Base-by-base conservation (phyloP, 2,113 vertebrate species). In the Trinectes maculatus region DNA sequence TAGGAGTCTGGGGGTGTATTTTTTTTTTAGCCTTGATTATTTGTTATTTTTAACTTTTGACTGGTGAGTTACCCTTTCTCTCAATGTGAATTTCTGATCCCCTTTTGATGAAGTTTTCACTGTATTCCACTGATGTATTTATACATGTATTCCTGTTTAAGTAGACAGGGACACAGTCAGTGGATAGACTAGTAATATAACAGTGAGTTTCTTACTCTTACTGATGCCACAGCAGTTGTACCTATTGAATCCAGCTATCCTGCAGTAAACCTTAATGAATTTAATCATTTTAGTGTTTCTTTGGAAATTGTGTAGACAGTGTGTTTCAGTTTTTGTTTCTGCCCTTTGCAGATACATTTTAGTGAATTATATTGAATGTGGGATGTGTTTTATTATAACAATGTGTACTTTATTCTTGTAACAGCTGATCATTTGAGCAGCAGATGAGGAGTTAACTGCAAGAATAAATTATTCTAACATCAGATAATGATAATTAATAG, bases 361-460 rank as follows among this genome's bases (percentile, higher is more conserved):
- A 44, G 40, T 40, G 28, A 11, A 68, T 37, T 36, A 7, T 11
- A 29, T 43, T 26, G 11, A 52, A 34, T 58, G 10, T 36, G 15
- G 22, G 34, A 21, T 39, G 4, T 55, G 16, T 33, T 49, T 56
- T 3, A 26, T 19, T 46, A 15, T 22, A 18, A 18, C 36, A 5
- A 42, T 43, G 5, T 75, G 2, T 46, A 9, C 29, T 13, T 64
- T 52, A 10, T 33, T 49, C 42, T 12, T n/a, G 13, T 9, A n/a
- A 57, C 36, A 33, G 13, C 24, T 49, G 47, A 71, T 22, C 22
- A 52, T 59, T 33, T 58, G 21, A 60, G 46, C 19, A 31, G 18
- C 29, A 42, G 15, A 44, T 33, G 6, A n/a, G 18, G 37, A 68
- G 25, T 31, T 31, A 43, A 60, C 18, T 26, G 28, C 46, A 21